Evolutionary conservation across 2,113 vertebrate genomes (phyloP), one percentile per base, ranked within the genome.

Genomic region (Eulemur rufifrons): DNA sequence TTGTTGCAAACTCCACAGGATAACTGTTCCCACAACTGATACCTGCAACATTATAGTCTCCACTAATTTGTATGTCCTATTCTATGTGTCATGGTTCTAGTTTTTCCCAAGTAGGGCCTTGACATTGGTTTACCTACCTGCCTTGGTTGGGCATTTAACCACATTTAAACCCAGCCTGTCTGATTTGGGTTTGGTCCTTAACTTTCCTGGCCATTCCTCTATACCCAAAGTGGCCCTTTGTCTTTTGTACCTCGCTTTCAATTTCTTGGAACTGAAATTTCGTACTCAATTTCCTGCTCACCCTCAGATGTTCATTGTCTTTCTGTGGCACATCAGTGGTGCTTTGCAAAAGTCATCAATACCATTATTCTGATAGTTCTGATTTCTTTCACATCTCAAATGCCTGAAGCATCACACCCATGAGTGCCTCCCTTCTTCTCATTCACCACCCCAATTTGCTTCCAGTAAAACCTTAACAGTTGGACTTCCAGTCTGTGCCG

Each of bases 391-490:
- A 3, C 23, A 11, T 63, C 76, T 80, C 89, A 92, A 81, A 71
- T 77, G 52, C 23, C 10, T 10, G 8, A 15, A 5, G 7, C 8
- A 1, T 2, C n/a, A 9, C 8, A 32, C 6, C 1, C 4, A 0
- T 6, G 37, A 17, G 1, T 45, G 52, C 45, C 23, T 97, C 27
- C 11, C 29, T 69, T 64, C 52, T 27, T 68, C 50, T 59, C 34
- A 2, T n/a, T 85, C 12, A 50, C 13, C 17, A 56, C 50, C 21
- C 25, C 9, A 77, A 1, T 32, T 76, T 9, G n/a, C 27, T 32
- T 86, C 20, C 17, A 47, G 20, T 74, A 6, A 63, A 87, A 37
- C 20, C 32, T 93, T 82, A 86, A 12, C 63, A 66, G 25, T 71
- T 45, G 12, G 7, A 23, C 6, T 73, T 12, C 21, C 47, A 29